Evolutionary conservation across 2,888 invertebrate genomes (phyloP), one percentile per base, ranked within the genome.

Genomic region (Tenthredo distinguenda): DNA sequence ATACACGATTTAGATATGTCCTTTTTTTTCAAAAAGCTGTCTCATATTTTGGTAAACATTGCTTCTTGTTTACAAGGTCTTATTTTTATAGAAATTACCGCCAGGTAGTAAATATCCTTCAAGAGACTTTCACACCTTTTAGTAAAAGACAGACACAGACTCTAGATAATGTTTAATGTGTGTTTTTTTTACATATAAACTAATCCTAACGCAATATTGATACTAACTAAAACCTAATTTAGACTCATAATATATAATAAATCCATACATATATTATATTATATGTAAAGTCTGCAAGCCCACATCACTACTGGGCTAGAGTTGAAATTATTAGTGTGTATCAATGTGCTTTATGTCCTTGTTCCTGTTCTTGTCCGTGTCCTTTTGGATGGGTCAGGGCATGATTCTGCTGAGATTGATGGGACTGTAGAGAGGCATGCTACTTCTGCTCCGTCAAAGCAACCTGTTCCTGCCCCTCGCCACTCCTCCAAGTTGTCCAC

Each of bases 311-410:
- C 89, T 91, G 91, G 91, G 90, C 91, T 93, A 92, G 90, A 68
- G 90, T 91, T 87, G 88, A 89, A 88, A 91, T 91, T 90, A 90
- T 93, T 92, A 93, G 93, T 93, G 91, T 93, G 93, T 93, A 93
- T 93, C 92, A 93, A 93, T 93, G 93, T 93, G 93, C 93, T 93
- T 93, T 93, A 93, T 93, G 93, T 93, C 93, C 93, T 93, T 90
- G 92, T 91, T 93, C 93, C 93, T 92, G 93, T 93, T 92, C 92
- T 93, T 92, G 93, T 93, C 92, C 92, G 90, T 93, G 91, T 92
- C 92, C 92, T 92, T 91, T 93, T 93, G 93, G 93, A 93, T 93
- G 93, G 93, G 91, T 93, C 93, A 93, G 93, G 92, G 92, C 93
- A 93, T 93, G 93, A 92, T 93, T 91, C 93, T 91, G 92, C 93